Evolutionary conservation across 2,113 vertebrate genomes (phyloP).

Genomic region (Athene cunicularia): DNA sequence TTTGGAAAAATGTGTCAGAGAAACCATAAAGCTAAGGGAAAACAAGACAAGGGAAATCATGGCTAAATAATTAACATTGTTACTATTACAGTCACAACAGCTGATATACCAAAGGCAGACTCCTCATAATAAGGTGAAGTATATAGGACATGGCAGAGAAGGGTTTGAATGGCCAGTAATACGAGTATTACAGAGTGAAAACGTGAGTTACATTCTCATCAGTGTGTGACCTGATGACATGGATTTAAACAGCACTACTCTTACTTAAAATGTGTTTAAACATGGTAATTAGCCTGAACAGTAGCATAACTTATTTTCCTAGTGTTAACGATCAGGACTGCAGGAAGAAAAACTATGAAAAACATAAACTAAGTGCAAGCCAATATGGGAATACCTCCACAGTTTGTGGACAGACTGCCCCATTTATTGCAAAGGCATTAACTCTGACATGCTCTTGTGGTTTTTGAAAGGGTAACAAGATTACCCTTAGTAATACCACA

Average conservation of each 20-base stretch:
- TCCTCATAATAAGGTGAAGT: not conserved
- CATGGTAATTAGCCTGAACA: not conserved
- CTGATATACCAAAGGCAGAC: not conserved
- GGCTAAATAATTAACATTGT: not conserved
- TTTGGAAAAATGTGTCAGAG: not conserved
- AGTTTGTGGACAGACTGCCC: not conserved
- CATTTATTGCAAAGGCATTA: not conserved
- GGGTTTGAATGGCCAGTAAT: not conserved
- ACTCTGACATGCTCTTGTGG: not conserved
- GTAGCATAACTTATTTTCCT: not conserved
- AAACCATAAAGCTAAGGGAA: not conserved
- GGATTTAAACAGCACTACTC: not conserved
- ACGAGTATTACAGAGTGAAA: not conserved
- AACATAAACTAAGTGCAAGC: not conserved
- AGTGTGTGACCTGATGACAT: not conserved
- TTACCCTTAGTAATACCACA: not conserved
- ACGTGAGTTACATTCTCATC: not conserved
- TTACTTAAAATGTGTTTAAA: not conserved
- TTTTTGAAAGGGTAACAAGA: not conserved
- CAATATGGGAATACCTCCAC: not conserved
- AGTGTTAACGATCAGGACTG: not conserved
- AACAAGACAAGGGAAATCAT: not conserved
- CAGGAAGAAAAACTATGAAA: not conserved
- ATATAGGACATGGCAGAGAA: accelerated
- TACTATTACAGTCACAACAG: not conserved